Base-by-base conservation (phyloP, 2,888 invertebrate species). In the Epistrophe grossulariae region DNA sequence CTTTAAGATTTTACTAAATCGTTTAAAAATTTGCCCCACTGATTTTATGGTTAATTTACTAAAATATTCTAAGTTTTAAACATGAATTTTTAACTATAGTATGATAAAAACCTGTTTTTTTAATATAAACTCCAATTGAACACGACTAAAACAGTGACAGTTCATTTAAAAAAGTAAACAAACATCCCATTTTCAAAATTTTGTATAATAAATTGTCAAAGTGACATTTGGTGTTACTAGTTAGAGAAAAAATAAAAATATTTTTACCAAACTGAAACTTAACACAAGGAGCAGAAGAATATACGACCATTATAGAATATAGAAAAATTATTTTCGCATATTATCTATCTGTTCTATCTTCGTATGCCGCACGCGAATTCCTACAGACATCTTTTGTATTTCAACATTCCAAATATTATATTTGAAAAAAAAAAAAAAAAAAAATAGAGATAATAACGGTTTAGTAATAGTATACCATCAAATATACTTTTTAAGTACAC, bases 311-410 rank as follows among this genome's bases (percentile, higher is more conserved):
- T 31, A 31, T 72, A 50, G 78, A 66, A 52, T 52, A 78, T 59
- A 68, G 64, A 40, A 71, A 71, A 76, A 71, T 68, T 60, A 60
- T 78, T 52, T 71, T 82, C 43, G 66, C 66, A 82, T 78, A 81
- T 76, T 81, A n/a, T n/a, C n/a, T 78, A 82, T 45, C 48, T 48
- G 10, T 17, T 17, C n/a, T 17, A 17, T 48, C 9, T 48, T 43
- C 15, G 11, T 35, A 35, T 40, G 68, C 78, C 17, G 73, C 83
- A 83, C 83, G 78, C 83, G 73, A 68, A 60, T 8, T 40, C 8
- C 9, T 24, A 15, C 13, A 38, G 3, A n/a, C 62, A 78, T 31
- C 31, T 62, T 68, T 10, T 64, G 57, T 55, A 11, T 55, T 64
- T 19, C 55, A 77, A 57, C 57, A 57, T 71, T 62, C 19, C 40